phyloP scores from a whole-genome alignment of 2,888 invertebrate genomes.

The Ypsolopha sequella region DNA sequence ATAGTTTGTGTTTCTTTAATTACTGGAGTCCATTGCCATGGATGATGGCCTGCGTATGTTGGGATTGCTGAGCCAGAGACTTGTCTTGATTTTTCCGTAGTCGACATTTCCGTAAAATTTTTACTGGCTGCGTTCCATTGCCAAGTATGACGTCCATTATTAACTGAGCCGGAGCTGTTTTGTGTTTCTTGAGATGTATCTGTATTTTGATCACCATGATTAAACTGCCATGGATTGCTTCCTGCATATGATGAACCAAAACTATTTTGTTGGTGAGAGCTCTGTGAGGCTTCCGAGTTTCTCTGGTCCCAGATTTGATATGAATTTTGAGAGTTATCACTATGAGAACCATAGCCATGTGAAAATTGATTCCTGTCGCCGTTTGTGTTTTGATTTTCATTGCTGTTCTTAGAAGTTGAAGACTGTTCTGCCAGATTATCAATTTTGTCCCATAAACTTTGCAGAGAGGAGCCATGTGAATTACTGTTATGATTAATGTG shows the following conservation, averaged over 20 bases:
- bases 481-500: no score
- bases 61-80: no score
- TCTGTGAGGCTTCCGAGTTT: not conserved
- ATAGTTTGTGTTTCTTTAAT: not conserved
- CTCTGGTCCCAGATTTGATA: not conserved
- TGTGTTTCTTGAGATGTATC: no score
- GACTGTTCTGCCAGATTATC: not conserved
- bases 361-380: not conserved
- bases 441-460: conserved; percentile 16
- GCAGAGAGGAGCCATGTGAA: conserved; percentile 5
- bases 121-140: not conserved
- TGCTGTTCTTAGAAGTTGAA: not conserved
- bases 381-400: not conserved
- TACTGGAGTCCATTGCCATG: no score
- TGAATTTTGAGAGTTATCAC: conserved; percentile 1
- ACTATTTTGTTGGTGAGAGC: not conserved
- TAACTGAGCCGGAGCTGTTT: not conserved
- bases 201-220: no score
- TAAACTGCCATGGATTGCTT: no score
- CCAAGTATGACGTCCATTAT: not conserved
- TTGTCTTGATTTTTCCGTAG: no score
- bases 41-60: no score
- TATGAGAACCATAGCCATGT: not conserved
- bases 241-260: no score
- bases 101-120: not conserved